A percentile compares a stretch with the other conserved stretches of the same genome.
phyloP scores from a whole-genome alignment of 2,888 invertebrate species.

The Protophormia terraenovae region DNA sequence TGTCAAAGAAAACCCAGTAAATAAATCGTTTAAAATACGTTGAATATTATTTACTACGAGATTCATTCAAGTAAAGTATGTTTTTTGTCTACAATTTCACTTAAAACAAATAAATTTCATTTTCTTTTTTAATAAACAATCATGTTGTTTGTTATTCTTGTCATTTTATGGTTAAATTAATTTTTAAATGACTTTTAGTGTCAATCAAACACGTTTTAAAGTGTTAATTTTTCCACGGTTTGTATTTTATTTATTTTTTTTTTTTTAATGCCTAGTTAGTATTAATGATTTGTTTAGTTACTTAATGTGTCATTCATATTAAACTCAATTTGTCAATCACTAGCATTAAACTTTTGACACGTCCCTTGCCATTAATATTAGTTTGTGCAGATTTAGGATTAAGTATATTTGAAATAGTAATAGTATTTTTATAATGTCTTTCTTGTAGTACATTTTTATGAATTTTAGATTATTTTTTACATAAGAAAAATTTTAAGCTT shows the following conservation, averaged over 20 bases:
- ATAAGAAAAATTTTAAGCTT: no score
- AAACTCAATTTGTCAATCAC: background rate
- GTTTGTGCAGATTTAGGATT: background rate
- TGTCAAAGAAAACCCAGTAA: background rate
- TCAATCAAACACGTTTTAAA: background rate
- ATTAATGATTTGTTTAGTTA: background rate
- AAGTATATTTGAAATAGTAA: no score
- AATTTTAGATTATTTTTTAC: no score
- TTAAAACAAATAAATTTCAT: conserved; percentile 2
- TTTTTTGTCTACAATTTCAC: conserved; percentile 1
- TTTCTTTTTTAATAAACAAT: background rate
- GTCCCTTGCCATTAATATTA: background rate
- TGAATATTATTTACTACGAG: background rate
- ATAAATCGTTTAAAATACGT: background rate
- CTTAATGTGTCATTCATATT: background rate
- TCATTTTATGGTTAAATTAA: background rate
- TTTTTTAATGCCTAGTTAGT: background rate
- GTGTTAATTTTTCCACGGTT: background rate
- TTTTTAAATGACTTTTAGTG: background rate
- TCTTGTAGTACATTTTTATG: no score
- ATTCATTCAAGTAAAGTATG: background rate
- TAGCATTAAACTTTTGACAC: background rate
- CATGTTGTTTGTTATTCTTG: background rate
- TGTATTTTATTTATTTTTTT: background rate
- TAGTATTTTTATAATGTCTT: no score